A percentile compares a stretch with the other conserved stretches of the same genome.
phyloP scores from a whole-genome alignment of 2,797 vertebrate species.

The Potorous gilbertii region DNA sequence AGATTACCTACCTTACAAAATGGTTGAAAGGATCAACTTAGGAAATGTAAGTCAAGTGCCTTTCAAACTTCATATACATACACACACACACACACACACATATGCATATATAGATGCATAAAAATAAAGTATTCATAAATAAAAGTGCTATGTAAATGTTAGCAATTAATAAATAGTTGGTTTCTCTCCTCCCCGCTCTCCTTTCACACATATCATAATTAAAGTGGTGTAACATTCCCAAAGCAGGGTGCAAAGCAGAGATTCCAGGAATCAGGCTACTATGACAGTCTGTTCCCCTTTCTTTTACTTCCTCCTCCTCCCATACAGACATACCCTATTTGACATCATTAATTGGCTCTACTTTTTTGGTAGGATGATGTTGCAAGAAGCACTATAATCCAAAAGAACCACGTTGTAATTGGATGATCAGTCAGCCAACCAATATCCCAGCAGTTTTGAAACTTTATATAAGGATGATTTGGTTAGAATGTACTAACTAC shows the following conservation, averaged over 20 bases:
- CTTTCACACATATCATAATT: too few species aligned
- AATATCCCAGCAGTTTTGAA: neutral
- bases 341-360: neutral
- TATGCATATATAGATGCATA: neutral
- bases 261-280: neutral
- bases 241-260: neutral
- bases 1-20: neutral
- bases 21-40: neutral
- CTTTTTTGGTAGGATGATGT: neutral
- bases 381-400: neutral
- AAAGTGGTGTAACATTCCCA: neutral
- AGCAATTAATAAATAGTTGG: neutral
- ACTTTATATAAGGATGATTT: neutral
- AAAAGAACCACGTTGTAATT: neutral
- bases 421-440: neutral
- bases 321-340: neutral
- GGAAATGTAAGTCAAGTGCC: neutral
- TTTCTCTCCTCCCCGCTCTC: neutral
- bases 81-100: too few species aligned
- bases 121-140: neutral
- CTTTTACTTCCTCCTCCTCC: neutral
- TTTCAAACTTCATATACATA: neutral
- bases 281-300: rapidly evolving
- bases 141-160: neutral
- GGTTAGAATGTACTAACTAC: neutral